Evolutionary conservation across 2,888 invertebrate species (phyloP).

Genomic region (Limnephilus marmoratus): DNA sequence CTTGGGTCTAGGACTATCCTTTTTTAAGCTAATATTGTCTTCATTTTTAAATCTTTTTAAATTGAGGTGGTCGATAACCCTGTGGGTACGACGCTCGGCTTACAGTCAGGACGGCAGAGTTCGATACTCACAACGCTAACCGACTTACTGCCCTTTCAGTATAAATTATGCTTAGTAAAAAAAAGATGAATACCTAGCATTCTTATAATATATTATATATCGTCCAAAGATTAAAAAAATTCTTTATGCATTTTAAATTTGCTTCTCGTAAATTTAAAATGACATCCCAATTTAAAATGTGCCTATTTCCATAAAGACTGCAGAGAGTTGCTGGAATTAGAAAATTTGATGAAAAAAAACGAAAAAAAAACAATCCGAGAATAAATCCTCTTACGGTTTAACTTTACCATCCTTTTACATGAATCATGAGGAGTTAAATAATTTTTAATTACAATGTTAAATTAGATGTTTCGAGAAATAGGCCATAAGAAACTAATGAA

Average conservation of each 20-base stretch:
- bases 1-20: too few species aligned
- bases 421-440: neutral
- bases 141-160: too few species aligned
- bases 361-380: neutral
- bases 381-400: neutral
- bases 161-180: too few species aligned
- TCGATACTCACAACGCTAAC: too few species aligned
- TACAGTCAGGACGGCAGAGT: too few species aligned
- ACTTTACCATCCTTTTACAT: neutral
- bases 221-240: too few species aligned
- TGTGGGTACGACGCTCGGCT: too few species aligned
- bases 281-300: neutral
- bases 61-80: too few species aligned
- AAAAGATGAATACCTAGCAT: too few species aligned
- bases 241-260: neutral
- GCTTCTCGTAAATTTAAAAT: neutral
- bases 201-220: too few species aligned
- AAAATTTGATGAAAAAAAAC: neutral
- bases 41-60: too few species aligned
- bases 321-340: neutral
- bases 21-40: too few species aligned
- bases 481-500: neutral
- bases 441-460: neutral
- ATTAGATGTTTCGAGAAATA: neutral
- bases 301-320: neutral